Evolutionary conservation across 2,888 invertebrate species (phyloP), one percentile per base, ranked within the genome.

Genomic region (Dicranocentrus wangi): DNA sequence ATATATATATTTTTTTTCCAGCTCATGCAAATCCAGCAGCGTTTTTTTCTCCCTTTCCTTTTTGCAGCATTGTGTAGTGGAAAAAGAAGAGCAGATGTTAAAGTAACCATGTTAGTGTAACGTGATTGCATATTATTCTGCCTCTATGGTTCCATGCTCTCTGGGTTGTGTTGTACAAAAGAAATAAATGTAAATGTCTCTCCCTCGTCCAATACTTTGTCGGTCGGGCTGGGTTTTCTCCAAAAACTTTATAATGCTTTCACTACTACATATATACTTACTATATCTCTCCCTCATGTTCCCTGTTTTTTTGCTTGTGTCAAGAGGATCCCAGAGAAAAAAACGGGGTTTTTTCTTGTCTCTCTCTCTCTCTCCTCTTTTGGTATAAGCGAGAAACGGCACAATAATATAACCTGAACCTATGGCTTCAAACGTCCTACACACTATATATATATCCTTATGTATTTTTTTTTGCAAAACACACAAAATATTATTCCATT

Each of bases 51-150:
- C 32, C 32, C n/a, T n/a, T 51, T n/a, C n/a, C 51, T 51, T n/a
- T 51, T n/a, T 13, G 39, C 39, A 39, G 39, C 39, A 39, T 39
- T 39, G 7, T 8, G 8, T 13, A 39, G 8, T 7, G 13, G 8
- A 39, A 13, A 39, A 13, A 39, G 39, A n/a, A 47, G 47, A 47
- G 47, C n/a, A 47, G 47, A 47, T 47, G 47, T n/a, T 47, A 3
- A 32, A 32, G 32, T 32, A 32, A 32, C 32, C 32, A 32, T 32
- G 32, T 32, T 32, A 32, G 47, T 47, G 47, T n/a, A 47, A 47
- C 47, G 25, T 55, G 61, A 61, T 61, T 61, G 61, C 61, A 61
- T 61, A 32, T 61, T 61, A 28, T 61, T 61, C 61, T 61, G 32
- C 39, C 15, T 58, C 27, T 27, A 58, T n/a, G 15, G 10, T 43